Conservation (phyloP, 2,797 vertebrate genomes). For the Peromyscus nudipes region DNA sequence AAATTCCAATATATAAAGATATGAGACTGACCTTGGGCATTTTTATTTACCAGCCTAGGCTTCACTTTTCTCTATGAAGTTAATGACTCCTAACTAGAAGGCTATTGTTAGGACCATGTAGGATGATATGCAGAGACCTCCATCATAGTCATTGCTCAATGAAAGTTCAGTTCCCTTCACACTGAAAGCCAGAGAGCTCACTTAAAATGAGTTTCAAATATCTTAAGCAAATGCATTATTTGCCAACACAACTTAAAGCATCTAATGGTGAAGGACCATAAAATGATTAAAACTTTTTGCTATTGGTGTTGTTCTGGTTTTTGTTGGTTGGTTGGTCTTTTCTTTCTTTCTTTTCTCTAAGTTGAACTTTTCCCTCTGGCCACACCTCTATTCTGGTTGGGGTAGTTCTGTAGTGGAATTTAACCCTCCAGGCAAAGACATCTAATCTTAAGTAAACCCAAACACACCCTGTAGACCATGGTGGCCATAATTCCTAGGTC, state of each 20-base stretch:
- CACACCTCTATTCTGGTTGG: conserved; percentile 67
- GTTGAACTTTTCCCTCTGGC: conserved; percentile 58
- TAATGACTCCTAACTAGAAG: conserved; percentile 21
- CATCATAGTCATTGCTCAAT: conserved; percentile 2
- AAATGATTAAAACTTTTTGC: conserved; percentile 43
- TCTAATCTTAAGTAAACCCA: conserved; percentile 65
- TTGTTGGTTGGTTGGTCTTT: neutral
- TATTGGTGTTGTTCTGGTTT: neutral
- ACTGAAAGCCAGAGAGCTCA: conserved; percentile 37
- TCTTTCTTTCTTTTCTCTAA: conserved; percentile 33
- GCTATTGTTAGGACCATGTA: neutral
- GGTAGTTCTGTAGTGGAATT: conserved; percentile 67
- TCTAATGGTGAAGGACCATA: conserved; percentile 58
- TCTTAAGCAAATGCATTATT: conserved; percentile 68
- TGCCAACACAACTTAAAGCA: conserved; percentile 68
- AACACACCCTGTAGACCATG: conserved; percentile 27
- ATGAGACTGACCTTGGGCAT: neutral
- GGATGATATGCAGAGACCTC: neutral
- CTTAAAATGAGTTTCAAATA: conserved; percentile 49
- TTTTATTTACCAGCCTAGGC: conserved; percentile 14
- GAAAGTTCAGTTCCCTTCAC: conserved; percentile 23
- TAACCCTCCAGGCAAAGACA: conserved; percentile 71
- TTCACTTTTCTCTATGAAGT: conserved; percentile 7
- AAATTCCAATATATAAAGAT: conserved; percentile 18
- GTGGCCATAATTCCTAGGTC: conserved; percentile 52